Evolutionary conservation across 2,888 invertebrate species (phyloP).

Genomic region (Calameuta idolon): DNA sequence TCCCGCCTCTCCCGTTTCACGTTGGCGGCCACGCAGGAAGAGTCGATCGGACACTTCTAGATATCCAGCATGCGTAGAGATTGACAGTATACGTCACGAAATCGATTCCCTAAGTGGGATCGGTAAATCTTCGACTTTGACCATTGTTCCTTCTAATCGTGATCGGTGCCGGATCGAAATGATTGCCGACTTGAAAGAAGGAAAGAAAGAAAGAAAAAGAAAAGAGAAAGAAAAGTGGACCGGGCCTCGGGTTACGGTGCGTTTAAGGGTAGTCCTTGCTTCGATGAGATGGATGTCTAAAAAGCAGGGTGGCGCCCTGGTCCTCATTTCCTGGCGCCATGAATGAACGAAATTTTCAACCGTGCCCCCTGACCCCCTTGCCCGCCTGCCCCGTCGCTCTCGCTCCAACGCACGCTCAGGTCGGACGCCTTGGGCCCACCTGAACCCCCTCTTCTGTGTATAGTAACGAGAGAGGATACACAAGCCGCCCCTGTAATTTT

Average conservation of each 20-base stretch:
- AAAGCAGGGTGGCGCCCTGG: constrained; percentile 30
- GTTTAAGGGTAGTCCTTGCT: not conserved
- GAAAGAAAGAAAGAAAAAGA: not conserved
- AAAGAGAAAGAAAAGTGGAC: not conserved
- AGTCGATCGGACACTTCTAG: not conserved
- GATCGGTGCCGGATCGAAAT: not conserved
- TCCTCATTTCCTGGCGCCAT: constrained; percentile 52
- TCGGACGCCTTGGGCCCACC: constrained; percentile 20
- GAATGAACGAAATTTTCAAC: constrained; percentile 41
- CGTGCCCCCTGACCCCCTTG: constrained; percentile 37
- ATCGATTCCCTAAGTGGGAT: not conserved
- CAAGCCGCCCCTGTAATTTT: constrained; percentile 57
- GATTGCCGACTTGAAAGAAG: not conserved
- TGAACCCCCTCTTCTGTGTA: not conserved
- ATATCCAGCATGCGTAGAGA: not conserved
- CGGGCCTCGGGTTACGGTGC: not conserved
- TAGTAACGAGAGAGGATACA: constrained; percentile 36
- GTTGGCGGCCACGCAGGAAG: not conserved
- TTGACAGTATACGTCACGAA: not conserved
- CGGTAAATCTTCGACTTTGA: not conserved
- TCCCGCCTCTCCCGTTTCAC: not conserved
- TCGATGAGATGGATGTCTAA: constrained; percentile 1
- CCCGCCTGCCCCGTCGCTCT: constrained; percentile 15
- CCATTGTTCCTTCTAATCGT: not conserved
- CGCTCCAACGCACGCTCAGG: no score